These are phyloP conservation scores for Genyomyrus donnyi DNA, from an alignment of 2,113 vertebrate genomes.

Conservation along the genomic window DNA sequence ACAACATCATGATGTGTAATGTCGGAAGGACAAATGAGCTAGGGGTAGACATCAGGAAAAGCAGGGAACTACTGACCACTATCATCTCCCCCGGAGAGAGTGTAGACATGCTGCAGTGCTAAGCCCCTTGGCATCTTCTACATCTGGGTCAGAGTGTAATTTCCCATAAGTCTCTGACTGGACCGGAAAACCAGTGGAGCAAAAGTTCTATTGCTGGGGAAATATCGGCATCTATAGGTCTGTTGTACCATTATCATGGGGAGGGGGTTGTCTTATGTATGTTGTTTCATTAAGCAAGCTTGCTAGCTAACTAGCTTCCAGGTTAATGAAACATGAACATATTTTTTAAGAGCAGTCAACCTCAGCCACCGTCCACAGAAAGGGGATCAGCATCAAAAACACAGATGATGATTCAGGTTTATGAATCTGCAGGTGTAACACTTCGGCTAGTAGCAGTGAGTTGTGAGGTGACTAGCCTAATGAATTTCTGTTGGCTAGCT, in stretches of 20 bases:
- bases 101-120: neutral
- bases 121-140: neutral
- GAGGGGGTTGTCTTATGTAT: neutral
- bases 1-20: neutral
- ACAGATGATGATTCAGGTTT: neutral
- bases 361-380: neutral
- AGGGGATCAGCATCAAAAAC: neutral
- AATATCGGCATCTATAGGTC: neutral
- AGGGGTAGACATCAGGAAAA: neutral
- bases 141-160: neutral
- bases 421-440: neutral
- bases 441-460: neutral
- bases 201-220: neutral
- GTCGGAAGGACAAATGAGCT: neutral
- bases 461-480: neutral
- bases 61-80: neutral
- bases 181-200: neutral
- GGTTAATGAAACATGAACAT: neutral
- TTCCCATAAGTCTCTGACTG: neutral
- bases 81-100: neutral
- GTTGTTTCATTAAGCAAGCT: neutral
- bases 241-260: neutral
- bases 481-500: neutral
- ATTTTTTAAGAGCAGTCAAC: neutral
- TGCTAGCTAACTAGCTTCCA: neutral